A percentile compares a stretch with the other conserved stretches of the same genome.
Conservation (phyloP, 2,888 invertebrate genomes). For the Lottia gigantea region DNA sequence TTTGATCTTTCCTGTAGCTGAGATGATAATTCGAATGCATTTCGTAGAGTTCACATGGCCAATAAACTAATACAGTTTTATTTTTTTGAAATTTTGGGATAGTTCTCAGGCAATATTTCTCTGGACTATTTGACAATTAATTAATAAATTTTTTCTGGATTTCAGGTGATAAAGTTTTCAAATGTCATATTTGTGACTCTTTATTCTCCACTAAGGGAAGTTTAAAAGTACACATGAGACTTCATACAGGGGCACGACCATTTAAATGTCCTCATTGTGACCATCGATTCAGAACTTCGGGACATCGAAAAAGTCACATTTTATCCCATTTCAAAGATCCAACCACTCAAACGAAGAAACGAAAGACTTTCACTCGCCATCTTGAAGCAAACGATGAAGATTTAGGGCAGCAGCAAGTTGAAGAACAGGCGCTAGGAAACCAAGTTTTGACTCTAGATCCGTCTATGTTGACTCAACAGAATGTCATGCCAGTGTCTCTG, state of each 20-base stretch:
- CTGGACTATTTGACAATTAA: background rate
- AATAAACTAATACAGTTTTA: too few species aligned
- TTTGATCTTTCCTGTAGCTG: too few species aligned
- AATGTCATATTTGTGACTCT: slow-evolving; percentile 67
- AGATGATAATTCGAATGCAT: too few species aligned
- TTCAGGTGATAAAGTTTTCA: slow-evolving; percentile 64
- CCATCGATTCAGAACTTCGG: slow-evolving; percentile 76
- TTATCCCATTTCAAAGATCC: slow-evolving; percentile 70
- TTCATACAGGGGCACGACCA: slow-evolving; percentile 77
- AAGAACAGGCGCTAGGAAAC: slow-evolving; percentile 27
- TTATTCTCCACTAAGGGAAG: slow-evolving; percentile 68
- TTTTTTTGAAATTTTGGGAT: too few species aligned
- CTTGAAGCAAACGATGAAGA: slow-evolving; percentile 21
- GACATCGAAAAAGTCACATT: slow-evolving; percentile 76
- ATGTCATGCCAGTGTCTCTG: slow-evolving; percentile 55
- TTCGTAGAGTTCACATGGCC: too few species aligned
- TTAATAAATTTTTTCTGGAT: background rate
- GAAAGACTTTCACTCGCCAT: slow-evolving; percentile 29
- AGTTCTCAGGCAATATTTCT: too few species aligned
- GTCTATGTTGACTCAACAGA: slow-evolving; percentile 47
- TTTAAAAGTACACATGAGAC: slow-evolving; percentile 68
- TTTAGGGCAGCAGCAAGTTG: background rate
- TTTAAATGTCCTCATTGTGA: slow-evolving; percentile 87
- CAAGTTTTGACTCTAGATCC: slow-evolving; percentile 52
- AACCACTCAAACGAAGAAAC: slow-evolving; percentile 24